Evolutionary conservation across 2,888 invertebrate species (phyloP), one percentile per base, ranked within the genome.

Genomic region (Hipparchia semele): DNA sequence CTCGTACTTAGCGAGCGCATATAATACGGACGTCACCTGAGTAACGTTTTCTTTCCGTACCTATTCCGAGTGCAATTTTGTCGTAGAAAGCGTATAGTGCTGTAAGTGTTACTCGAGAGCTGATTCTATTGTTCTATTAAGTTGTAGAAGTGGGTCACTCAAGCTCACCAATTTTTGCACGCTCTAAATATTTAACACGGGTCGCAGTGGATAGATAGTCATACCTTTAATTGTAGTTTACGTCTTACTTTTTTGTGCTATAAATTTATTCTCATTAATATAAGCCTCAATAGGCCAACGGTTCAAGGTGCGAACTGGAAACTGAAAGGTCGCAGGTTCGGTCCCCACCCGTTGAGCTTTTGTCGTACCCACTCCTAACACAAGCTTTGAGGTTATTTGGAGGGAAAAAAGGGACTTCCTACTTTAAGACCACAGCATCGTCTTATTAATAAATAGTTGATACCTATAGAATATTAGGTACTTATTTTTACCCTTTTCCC

Each of bases 91-190:
- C 23, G 46, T 62, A 64, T 23, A 65, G 65, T 53, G 23, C 33
- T 65, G 49, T 51, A 13, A 64, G 23, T n/a, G 64, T 9, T 9
- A 33, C 65, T 33, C 33, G 53, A 65, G 65, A 65, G 65, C 12
- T 65, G 53, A 65, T 33, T 65, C 65, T 33, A 65, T 65, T 65
- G 65, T 65, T 65, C 51, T 33, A 53, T 65, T 65, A 10, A 65
- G 51, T 51, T 64, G 12, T 51, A 64, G 12, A 51, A 64, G 53
- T 33, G 51, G 33, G 65, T 65, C 64, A 64, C 65, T 51, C 53
- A 33, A 53, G 49, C 33, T 6, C 65, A 6, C 13, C 65, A 23
- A 64, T 64, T 53, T 51, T 64, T 65, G 6, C 53, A 53, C 53
- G 65, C 65, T 53, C 33, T 51, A 23, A 49, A 13, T 64, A 46